These are phyloP conservation scores for Misgurnus mizolepis DNA, from an alignment of 2,113 vertebrate species.

Conservation along the genomic window DNA sequence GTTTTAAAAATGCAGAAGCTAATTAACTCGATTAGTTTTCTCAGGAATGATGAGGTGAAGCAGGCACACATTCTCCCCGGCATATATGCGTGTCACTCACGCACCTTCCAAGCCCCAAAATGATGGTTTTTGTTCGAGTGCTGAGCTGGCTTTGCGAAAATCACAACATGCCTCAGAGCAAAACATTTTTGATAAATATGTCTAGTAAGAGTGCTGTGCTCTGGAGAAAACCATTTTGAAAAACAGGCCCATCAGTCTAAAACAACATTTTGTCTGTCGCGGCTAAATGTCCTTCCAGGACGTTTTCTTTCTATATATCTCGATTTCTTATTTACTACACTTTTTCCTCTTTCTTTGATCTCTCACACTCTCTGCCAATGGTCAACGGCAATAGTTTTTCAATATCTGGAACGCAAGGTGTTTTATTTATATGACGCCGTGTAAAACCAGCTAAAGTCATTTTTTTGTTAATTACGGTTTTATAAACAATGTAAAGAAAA, in stretches of 20 bases:
- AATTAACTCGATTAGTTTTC: constrained; percentile 34
- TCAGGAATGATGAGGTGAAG: constrained; percentile 51
- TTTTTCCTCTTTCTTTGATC: background rate
- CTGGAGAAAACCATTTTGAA: constrained; percentile 57
- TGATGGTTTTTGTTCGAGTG: constrained; percentile 55
- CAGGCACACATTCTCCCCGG: constrained; percentile 52
- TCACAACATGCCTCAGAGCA: constrained; percentile 66
- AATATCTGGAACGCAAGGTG: too few species aligned
- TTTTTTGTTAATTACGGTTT: too few species aligned
- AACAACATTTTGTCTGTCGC: constrained; percentile 58
- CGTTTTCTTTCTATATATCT: background rate
- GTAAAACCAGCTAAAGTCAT: too few species aligned
- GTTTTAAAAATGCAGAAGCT: constrained; percentile 9
- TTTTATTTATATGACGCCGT: too few species aligned
- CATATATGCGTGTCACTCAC: constrained; percentile 57
- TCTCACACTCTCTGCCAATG: background rate
- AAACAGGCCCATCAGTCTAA: constrained; percentile 57
- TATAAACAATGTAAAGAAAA: too few species aligned
- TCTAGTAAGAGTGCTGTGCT: constrained; percentile 57
- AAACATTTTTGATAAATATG: constrained; percentile 68
- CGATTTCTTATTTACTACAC: background rate
- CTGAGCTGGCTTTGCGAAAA: constrained; percentile 58
- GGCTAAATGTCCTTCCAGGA: constrained; percentile 54
- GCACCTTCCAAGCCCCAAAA: constrained; percentile 43
- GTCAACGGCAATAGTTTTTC: too few species aligned